Base-by-base conservation (phyloP, 2,797 vertebrate species). In the Paguma larvata region DNA sequence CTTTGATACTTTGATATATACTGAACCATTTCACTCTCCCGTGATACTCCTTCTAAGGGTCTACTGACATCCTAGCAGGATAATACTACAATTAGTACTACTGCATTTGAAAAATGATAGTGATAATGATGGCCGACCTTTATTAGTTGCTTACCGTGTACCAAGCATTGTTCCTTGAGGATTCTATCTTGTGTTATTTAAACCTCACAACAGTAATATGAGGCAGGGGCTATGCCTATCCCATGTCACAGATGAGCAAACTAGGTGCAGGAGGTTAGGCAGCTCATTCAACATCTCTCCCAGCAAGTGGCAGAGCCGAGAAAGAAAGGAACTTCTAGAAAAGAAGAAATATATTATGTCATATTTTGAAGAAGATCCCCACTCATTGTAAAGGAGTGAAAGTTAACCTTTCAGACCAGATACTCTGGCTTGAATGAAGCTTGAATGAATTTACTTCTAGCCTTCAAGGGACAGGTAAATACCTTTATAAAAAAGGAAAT, bases 381-480 rank as follows among this genome's bases (percentile, higher is more conserved):
- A 30, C 21, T 87, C 34, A 46, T 70, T 87, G 11, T 34, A 41
- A 79, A 85, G 27, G 41, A 75, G 44, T 83, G 75, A 25, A 83
- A 65, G 79, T 70, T 82, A 78, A 79, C 16, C 16, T 84, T 89
- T 91, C 51, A 53, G 8, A 68, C 9, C 19, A 87, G 12, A 67
- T 86, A 48, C 48, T 87, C 56, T 84, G 75, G 41, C 19, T 70
- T 86, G 23, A 85, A 67, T 51, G 44, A 82, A n/a, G 16, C 23
- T 80, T 92, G 11, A 79, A 27, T 90, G 41, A 90, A 73, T 48
- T 92, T 23, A 67, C 23, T 97, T 93, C 56, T 75, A 85, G 62
- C 2, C 6, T 85, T 82, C 2, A 41, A 68, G 38, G 25, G 3
- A 72, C 15, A 86, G 48, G n/a, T 72, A 48, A 83, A 83, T 62